A percentile compares a stretch with the other conserved stretches of the same genome.
Conservation (phyloP, 2,797 vertebrate species). For the Nyctibius grandis region DNA sequence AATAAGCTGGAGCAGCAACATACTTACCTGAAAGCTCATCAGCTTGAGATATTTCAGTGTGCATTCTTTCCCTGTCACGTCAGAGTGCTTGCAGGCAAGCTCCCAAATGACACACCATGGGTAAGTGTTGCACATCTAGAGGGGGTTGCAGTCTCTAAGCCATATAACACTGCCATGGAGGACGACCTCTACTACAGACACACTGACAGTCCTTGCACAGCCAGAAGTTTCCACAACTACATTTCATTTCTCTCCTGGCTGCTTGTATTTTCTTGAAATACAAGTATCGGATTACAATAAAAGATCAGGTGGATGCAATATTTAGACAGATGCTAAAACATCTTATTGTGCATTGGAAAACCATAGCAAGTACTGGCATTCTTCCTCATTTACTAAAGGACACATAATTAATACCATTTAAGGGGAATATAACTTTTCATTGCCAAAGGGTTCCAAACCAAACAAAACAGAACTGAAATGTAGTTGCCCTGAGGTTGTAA, state of each 20-base stretch:
- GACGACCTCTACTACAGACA: not conserved
- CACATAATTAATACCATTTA: not conserved
- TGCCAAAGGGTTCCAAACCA: not conserved
- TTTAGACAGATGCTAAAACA: not conserved
- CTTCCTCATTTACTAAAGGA: not conserved
- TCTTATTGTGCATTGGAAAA: not conserved
- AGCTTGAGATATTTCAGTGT: not conserved
- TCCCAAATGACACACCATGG: rapidly evolving
- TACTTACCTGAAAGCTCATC: not conserved
- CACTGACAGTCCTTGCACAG: no score
- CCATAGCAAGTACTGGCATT: not conserved
- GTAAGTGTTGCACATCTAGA: not conserved
- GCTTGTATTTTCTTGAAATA: not conserved
- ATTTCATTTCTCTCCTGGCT: not conserved
- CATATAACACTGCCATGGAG: not conserved
- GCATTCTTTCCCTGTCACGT: not conserved
- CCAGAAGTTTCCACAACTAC: not conserved
- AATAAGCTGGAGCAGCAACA: not conserved
- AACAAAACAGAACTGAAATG: not conserved
- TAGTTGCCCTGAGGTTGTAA: not conserved
- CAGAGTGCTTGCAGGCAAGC: not conserved
- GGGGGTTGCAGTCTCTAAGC: not conserved
- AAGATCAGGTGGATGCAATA: not conserved
- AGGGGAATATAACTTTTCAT: not conserved
- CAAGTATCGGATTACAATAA: not conserved